These are phyloP conservation scores for Corydoras maculifer DNA, from an alignment of 2,113 vertebrate species.

Conservation along the genomic window DNA sequence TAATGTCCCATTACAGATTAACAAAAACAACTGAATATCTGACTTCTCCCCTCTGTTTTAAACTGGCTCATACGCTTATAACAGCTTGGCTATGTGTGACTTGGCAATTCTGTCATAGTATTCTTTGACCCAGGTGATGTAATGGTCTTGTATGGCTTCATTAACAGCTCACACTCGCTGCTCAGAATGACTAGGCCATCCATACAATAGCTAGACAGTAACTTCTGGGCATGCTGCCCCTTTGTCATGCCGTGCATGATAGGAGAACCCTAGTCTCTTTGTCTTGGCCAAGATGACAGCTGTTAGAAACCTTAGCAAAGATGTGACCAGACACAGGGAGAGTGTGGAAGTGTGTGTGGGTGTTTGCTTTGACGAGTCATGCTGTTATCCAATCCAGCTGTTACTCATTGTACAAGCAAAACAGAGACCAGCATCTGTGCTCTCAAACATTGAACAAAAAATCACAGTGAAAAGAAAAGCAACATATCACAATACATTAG, in stretches of 20 bases:
- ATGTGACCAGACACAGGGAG: constrained; percentile 13
- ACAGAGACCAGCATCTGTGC: constrained; percentile 23
- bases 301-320: constrained; percentile 34
- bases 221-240: constrained; percentile 37
- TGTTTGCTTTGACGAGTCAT: constrained; percentile 28
- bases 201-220: constrained; percentile 47
- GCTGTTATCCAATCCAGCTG: constrained; percentile 34
- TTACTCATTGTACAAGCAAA: constrained; percentile 29
- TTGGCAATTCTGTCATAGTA: constrained; percentile 38
- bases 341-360: constrained; percentile 19
- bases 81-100: constrained; percentile 11
- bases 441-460: constrained; percentile 4
- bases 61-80: neutral
- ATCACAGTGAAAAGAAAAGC: neutral
- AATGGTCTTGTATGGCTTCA: constrained; percentile 35
- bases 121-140: constrained; percentile 38
- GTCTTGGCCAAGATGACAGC: constrained; percentile 53
- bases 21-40: neutral
- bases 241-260: constrained; percentile 50
- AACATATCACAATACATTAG: neutral
- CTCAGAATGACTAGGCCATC: constrained; percentile 23
- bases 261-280: constrained; percentile 26
- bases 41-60: neutral
- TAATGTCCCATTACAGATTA: constrained; percentile 19
- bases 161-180: constrained; percentile 36